These are phyloP conservation scores for Aelia acuminata DNA, from an alignment of 2,888 invertebrate genomes.

Conservation along the genomic window DNA sequence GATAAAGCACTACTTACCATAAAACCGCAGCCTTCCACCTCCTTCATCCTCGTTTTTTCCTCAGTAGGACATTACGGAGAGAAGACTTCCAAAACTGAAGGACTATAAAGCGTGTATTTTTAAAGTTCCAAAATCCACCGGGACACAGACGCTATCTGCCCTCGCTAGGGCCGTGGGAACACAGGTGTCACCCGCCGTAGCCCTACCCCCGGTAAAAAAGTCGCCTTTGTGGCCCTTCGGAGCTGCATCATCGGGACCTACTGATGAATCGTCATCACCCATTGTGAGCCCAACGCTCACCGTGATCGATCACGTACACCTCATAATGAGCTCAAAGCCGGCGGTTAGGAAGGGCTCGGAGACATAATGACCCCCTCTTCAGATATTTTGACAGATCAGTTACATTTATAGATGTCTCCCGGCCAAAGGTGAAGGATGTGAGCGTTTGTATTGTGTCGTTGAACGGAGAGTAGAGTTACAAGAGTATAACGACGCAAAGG, in stretches of 20 bases:
- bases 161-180: neutral
- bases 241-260: neutral
- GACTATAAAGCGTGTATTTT: conserved; percentile 10
- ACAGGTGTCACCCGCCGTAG: conserved; percentile 4
- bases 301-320: neutral
- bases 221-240: neutral
- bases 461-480: neutral
- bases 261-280: conserved; percentile 20
- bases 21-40: conserved; percentile 36
- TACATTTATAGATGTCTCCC: neutral
- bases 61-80: neutral
- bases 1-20: conserved; percentile 23
- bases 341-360: conserved; percentile 3
- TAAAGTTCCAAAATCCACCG: neutral
- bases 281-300: neutral
- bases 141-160: neutral
- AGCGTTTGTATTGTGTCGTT: neutral
- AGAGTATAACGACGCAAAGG: neutral
- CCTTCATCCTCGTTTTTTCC: neutral
- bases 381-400: conserved; percentile 34
- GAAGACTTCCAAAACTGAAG: neutral
- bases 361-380: conserved; percentile 16
- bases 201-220: neutral
- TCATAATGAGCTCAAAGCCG: neutral
- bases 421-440: neutral